A percentile compares a stretch with the other conserved stretches of the same genome.
phyloP scores from a whole-genome alignment of 2,888 invertebrate genomes.

The Eremobia ochroleuca region DNA sequence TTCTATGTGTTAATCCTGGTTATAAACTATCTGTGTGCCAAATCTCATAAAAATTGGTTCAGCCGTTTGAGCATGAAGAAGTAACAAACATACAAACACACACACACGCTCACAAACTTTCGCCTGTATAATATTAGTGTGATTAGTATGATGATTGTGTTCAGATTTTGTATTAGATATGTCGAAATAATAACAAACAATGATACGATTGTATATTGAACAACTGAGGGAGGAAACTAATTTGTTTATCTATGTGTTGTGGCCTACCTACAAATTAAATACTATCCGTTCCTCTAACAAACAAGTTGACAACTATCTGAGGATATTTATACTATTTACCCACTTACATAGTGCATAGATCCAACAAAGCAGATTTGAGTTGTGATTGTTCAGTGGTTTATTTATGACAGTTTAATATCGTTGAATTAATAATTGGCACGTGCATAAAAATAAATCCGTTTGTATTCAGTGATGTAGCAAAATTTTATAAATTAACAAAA shows the following conservation, averaged over 20 bases:
- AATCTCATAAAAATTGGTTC: no score
- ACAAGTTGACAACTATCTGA: neutral
- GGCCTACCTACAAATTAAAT: neutral
- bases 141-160: neutral
- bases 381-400: neutral
- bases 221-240: neutral
- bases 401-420: slow-evolving; percentile 23
- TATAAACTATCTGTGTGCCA: no score
- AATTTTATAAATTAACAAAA: neutral
- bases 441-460: slow-evolving; percentile 20
- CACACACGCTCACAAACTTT: no score
- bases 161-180: neutral
- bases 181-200: neutral
- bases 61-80: no score
- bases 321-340: neutral
- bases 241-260: slow-evolving; percentile 12
- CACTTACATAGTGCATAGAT: neutral
- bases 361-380: slow-evolving; percentile 19
- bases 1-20: no score
- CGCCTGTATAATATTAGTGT: no score
- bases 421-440: slow-evolving; percentile 32
- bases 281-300: slow-evolving; percentile 9
- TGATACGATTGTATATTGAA: neutral
- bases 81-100: no score
- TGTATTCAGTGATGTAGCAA: neutral